phyloP scores from a whole-genome alignment of 2,113 vertebrate species.

The Pseudorhombus dupliciocellatus region DNA sequence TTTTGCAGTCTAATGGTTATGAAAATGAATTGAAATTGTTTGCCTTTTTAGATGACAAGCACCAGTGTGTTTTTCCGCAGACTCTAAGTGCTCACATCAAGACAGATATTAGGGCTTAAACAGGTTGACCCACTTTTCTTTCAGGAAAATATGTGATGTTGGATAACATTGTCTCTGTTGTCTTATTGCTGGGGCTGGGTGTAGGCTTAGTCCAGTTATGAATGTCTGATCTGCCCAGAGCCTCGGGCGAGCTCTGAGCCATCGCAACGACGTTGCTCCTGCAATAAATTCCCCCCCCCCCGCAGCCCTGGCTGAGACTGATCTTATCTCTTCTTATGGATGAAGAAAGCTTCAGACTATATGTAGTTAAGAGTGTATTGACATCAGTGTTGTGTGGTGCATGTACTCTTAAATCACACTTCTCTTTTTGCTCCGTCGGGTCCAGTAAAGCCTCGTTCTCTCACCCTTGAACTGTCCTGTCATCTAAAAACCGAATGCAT shows the following conservation, averaged over 20 bases:
- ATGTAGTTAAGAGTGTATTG: not conserved
- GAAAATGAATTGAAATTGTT: constrained; percentile 3
- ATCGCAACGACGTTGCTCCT: constrained; percentile 37
- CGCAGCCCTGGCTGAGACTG: not conserved
- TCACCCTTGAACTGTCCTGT: no score
- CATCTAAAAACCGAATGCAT: no score
- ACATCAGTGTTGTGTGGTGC: not conserved
- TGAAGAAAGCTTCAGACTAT: not conserved
- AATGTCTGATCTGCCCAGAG: constrained; percentile 29
- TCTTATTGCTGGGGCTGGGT: constrained; percentile 33
- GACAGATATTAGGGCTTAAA: constrained; percentile 50
- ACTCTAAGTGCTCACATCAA: constrained; percentile 50
- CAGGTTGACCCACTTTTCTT: constrained; percentile 67
- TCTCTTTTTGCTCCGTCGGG: no score
- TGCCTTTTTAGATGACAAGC: not conserved
- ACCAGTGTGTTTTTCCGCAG: constrained; percentile 14
- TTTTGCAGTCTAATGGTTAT: not conserved
- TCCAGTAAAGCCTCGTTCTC: no score
- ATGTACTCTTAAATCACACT: no score
- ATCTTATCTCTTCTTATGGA: not conserved
- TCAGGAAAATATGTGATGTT: constrained; percentile 29
- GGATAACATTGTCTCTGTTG: constrained; percentile 41
- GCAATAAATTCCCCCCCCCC: not conserved
- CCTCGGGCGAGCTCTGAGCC: constrained; percentile 22
- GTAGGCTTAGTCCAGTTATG: constrained; percentile 1